Evolutionary conservation across 2,797 vertebrate species (phyloP).

Genomic region (Myotis myotis): DNA sequence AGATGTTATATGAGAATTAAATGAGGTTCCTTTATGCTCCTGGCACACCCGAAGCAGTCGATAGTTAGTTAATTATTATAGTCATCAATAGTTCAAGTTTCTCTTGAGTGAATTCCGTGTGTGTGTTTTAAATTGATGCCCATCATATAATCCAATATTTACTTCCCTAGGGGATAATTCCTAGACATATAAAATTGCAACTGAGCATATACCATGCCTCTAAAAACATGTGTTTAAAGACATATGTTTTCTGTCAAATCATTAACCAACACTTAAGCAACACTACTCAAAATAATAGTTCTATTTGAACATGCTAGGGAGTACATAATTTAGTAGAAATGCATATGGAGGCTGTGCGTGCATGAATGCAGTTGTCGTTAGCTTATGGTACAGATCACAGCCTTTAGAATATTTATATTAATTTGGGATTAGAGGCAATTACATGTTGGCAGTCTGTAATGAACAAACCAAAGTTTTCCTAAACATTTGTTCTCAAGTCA

Average conservation of each 20-base stretch:
- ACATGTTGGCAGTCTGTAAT: background rate
- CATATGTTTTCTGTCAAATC: conserved; percentile 58
- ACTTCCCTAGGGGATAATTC: conserved; percentile 27
- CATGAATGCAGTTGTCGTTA: background rate
- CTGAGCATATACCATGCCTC: background rate
- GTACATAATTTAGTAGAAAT: conserved; percentile 5
- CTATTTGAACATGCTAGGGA: conserved; percentile 10
- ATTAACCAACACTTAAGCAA: conserved; percentile 53
- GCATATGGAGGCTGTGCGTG: background rate
- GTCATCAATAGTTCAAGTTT: conserved; percentile 43
- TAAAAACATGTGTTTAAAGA: conserved; percentile 42
- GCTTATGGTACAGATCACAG: background rate
- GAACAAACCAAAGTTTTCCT: background rate
- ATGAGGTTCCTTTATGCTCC: background rate
- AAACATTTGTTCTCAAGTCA: conserved; percentile 24
- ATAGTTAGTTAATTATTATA: conserved; percentile 43
- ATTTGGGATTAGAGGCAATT: background rate
- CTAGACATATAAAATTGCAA: background rate
- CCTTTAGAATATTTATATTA: background rate
- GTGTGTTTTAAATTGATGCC: conserved; percentile 19
- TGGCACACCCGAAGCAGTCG: background rate
- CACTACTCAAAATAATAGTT: conserved; percentile 56
- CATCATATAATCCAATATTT: conserved; percentile 23
- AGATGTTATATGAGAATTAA: background rate
- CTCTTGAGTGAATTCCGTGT: conserved; percentile 31